Conservation (phyloP, 2,888 invertebrate genomes). For the Erebia aethiops region DNA sequence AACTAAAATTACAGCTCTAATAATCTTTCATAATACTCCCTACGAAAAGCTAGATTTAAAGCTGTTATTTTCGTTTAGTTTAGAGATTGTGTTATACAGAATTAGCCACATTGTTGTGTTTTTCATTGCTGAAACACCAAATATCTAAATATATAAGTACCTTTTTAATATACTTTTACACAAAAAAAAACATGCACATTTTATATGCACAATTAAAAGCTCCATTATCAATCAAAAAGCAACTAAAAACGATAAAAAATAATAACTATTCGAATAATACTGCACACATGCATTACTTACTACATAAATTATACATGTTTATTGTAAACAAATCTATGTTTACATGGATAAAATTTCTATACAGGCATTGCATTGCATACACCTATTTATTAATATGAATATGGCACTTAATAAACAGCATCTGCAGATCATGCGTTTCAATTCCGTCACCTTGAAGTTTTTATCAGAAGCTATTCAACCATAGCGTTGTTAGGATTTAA, state of each 20-base stretch:
- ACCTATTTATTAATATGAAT: slow-evolving; percentile 11
- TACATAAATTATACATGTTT: slow-evolving; percentile 38
- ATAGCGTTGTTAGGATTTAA: slow-evolving; percentile 9
- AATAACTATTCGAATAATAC: slow-evolving; percentile 44
- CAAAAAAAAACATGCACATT: slow-evolving; percentile 17
- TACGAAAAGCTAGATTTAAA: too few relatives aligned
- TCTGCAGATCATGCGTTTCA: slow-evolving; percentile 28
- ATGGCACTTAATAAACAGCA: slow-evolving; percentile 33
- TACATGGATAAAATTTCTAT: slow-evolving; percentile 62
- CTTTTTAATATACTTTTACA: slow-evolving; percentile 13
- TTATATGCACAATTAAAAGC: slow-evolving; percentile 13
- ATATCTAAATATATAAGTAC: slow-evolving; percentile 10
- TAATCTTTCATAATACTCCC: too few relatives aligned
- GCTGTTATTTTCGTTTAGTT: too few relatives aligned
- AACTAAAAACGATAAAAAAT: slow-evolving; percentile 44
- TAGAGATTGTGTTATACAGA: too few relatives aligned
- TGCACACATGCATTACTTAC: slow-evolving; percentile 69
- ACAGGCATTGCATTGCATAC: slow-evolving; percentile 22
- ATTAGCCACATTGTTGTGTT: not conserved
- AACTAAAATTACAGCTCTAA: too few relatives aligned
- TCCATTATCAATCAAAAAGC: slow-evolving; percentile 53
- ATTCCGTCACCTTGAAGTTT: slow-evolving; percentile 23
- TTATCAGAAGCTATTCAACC: slow-evolving; percentile 10
- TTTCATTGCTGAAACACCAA: slow-evolving; percentile 5
- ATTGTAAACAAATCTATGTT: slow-evolving; percentile 60